A percentile compares a stretch with the other conserved stretches of the same genome.
These are phyloP conservation scores for Nephrocerus scutellatus DNA, from an alignment of 2,888 invertebrate genomes.

Conservation along the genomic window DNA sequence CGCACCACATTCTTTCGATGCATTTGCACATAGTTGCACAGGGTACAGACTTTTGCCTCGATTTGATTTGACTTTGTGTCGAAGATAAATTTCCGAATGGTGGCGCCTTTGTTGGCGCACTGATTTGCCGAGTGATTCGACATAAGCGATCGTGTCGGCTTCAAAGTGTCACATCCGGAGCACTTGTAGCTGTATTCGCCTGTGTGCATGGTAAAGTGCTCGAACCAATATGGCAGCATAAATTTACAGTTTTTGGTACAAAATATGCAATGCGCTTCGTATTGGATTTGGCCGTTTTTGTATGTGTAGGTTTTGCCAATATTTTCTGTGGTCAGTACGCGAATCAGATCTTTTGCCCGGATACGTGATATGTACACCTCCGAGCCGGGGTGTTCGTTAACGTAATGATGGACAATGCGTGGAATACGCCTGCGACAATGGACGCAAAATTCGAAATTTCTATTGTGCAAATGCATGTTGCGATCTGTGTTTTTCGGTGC, in stretches of 20 bases:
- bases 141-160: constrained; percentile 29
- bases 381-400: constrained; percentile 30
- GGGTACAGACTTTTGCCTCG: constrained; percentile 58
- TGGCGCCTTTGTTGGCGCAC: constrained; percentile 21
- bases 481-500: constrained; percentile 26
- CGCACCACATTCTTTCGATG: constrained; percentile 54
- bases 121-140: constrained; percentile 24
- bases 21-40: constrained; percentile 67
- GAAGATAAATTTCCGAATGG: constrained; percentile 22
- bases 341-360: constrained; percentile 19
- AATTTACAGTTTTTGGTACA: constrained; percentile 31
- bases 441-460: constrained; percentile 23
- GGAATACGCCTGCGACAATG: constrained; percentile 26
- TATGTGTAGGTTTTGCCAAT: constrained; percentile 21
- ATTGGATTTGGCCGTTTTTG: constrained; percentile 29
- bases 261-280: constrained; percentile 31
- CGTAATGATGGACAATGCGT: constrained; percentile 31
- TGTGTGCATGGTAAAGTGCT: constrained; percentile 70
- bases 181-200: constrained; percentile 69
- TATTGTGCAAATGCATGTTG: constrained; percentile 19
- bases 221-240: constrained; percentile 45
- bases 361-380: constrained; percentile 32
- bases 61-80: constrained; percentile 25
- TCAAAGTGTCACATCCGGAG: constrained; percentile 49
- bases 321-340: constrained; percentile 20